Percentiles rank a stretch among this genome's conserved stretches.
Evolutionary conservation across 2,888 invertebrate genomes (phyloP).

Genomic region (Melipona beecheii): DNA sequence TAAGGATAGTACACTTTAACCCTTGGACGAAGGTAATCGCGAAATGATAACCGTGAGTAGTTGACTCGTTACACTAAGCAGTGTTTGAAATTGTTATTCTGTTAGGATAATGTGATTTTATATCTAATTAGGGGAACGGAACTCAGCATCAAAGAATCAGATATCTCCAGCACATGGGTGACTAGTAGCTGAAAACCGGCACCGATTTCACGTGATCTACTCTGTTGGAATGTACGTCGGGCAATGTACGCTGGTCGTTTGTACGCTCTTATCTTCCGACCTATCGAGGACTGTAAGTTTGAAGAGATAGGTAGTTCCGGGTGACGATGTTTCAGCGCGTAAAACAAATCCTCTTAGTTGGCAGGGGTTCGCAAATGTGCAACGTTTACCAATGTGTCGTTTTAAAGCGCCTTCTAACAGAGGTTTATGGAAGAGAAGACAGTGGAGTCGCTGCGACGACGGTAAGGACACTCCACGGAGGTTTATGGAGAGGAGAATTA

Average conservation of each 20-base stretch:
- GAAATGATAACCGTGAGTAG: too few relatives aligned
- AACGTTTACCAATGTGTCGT: conserved; percentile 29
- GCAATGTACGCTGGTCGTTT: conserved; percentile 13
- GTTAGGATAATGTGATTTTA: too few relatives aligned
- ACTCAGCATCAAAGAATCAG: too few relatives aligned
- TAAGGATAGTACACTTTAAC: too few relatives aligned
- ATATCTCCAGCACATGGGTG: too few relatives aligned
- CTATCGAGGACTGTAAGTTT: conserved; percentile 15
- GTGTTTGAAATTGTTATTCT: too few relatives aligned
- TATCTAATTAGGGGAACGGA: too few relatives aligned
- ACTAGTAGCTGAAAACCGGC: too few relatives aligned
- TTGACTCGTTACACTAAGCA: too few relatives aligned
- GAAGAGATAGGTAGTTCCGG: not conserved
- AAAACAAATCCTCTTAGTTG: conserved; percentile 9
- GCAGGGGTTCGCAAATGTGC: conserved; percentile 15
- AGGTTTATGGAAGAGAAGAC: conserved; percentile 44
- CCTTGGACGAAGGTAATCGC: too few relatives aligned
- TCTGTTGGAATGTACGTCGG: conserved; percentile 2
- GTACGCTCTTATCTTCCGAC: not conserved
- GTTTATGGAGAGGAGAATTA: conserved; percentile 56
- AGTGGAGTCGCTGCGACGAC: not conserved
- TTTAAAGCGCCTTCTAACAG: conserved; percentile 35
- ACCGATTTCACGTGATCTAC: conserved; percentile 19
- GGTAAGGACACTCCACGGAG: conserved; percentile 35
- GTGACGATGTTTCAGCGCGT: not conserved